Conservation (phyloP, 1,140 invertebrate species). For the Pseudobourletiella spinata region DNA sequence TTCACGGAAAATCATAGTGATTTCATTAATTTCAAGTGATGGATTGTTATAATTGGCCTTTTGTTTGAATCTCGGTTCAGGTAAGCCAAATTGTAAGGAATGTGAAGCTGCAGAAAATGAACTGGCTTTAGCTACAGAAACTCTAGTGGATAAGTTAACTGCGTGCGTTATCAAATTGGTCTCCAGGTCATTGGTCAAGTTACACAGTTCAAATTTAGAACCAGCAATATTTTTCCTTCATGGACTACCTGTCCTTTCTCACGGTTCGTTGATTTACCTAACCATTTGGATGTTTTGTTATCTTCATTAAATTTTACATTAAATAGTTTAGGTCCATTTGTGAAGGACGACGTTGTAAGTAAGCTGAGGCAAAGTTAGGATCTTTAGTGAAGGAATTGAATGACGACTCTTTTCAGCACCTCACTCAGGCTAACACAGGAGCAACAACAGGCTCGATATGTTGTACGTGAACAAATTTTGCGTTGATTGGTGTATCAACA, state of each 20-base stretch:
- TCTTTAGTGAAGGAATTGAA: conserved; percentile 68
- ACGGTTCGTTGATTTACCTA: too few relatives aligned
- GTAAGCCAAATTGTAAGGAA: conserved; percentile 55
- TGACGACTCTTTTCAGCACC: conserved; percentile 85
- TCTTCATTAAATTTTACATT: conserved; percentile 16
- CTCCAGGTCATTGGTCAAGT: conserved; percentile 57
- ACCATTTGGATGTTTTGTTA: too few relatives aligned
- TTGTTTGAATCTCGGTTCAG: conserved; percentile 48
- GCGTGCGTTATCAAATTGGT: conserved; percentile 61
- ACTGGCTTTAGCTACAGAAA: conserved; percentile 58
- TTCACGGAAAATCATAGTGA: too few relatives aligned
- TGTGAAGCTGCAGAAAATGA: conserved; percentile 60
- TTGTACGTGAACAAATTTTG: too few relatives aligned
- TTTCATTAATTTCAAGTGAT: too few relatives aligned
- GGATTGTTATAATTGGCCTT: too few relatives aligned
- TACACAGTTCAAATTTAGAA: conserved; percentile 62
- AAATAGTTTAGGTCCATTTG: conserved; percentile 51
- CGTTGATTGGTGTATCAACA: too few relatives aligned
- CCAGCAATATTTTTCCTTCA: conserved; percentile 71
- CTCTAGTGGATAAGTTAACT: conserved; percentile 60
- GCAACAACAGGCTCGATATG: conserved; percentile 87
- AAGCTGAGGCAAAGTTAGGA: conserved; percentile 63
- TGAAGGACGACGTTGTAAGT: conserved; percentile 60
- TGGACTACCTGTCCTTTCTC: conserved; percentile 67
- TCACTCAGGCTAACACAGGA: conserved; percentile 82